These are phyloP conservation scores for Tenebrio molitor DNA, from an alignment of 1,140 invertebrate genomes.

Conservation along the genomic window DNA sequence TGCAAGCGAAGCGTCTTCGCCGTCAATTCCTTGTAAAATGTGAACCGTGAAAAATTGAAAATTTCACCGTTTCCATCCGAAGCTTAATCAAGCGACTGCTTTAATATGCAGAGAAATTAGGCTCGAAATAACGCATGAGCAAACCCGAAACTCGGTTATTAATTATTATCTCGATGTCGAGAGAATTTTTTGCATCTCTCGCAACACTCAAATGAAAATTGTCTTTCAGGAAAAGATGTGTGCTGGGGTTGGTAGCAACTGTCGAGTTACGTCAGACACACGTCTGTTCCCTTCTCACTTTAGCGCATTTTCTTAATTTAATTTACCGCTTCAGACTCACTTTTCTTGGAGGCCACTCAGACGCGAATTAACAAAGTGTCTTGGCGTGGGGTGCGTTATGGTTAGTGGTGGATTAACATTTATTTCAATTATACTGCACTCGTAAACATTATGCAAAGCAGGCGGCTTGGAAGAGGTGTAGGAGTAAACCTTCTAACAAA, in stretches of 20 bases:
- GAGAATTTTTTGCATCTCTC: too few relatives aligned
- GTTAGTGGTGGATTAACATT: too few relatives aligned
- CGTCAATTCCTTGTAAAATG: too few relatives aligned
- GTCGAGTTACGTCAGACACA: conserved; percentile 11
- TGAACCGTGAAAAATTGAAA: neutral
- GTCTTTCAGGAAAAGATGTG: too few relatives aligned
- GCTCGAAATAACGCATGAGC: neutral
- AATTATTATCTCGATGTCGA: neutral
- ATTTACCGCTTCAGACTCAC: neutral
- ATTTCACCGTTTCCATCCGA: neutral
- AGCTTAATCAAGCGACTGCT: neutral
- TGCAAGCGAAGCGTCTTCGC: neutral
- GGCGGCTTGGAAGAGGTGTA: too few relatives aligned
- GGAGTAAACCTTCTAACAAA: too few relatives aligned
- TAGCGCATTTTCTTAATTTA: conserved; percentile 14
- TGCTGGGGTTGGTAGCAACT: neutral
- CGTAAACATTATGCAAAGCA: too few relatives aligned
- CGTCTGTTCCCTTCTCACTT: neutral
- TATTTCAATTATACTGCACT: too few relatives aligned
- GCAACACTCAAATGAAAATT: too few relatives aligned
- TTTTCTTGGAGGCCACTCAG: neutral
- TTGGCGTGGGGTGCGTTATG: neutral
- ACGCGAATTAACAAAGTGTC: neutral
- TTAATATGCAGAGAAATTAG: neutral
- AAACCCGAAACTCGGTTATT: neutral